Evolutionary conservation across 2,888 invertebrate species (phyloP), one percentile per base, ranked within the genome.

Genomic region (Galerucella pusilla): DNA sequence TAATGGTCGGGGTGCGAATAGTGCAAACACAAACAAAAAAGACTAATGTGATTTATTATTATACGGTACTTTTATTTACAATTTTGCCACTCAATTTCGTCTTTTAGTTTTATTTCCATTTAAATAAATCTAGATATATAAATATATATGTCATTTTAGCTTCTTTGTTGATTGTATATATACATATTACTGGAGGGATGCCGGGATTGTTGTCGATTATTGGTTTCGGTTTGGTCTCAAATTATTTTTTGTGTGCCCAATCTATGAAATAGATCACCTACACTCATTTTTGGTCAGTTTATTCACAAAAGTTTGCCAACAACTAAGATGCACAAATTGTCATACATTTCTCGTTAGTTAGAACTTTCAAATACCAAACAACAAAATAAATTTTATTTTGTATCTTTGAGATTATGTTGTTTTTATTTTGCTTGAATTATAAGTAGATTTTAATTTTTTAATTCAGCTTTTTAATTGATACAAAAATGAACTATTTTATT

Each of bases 11-110:
- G 74, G 70, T 66, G 74, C 66, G 60, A 74, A 28, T 68, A 71
- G 71, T 75, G 71, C 71, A 75, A 75, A 71, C 70, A 75, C 65
- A 70, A 49, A 71, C 54, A 45, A 72, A 72, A 72, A 75, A 75
- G 69, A 75, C 69, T 73, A 46, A 67, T 68, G 68, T 69, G 69
- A 75, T 68, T 74, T 69, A 64, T 70, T 66, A 74, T 74, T 70
- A 74, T 74, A 74, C 63, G 73, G 82, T 84, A 85, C 82, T 82
- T 83, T 85, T 76, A 73, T 75, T 83, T 83, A 81, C 81, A 82
- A 81, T 84, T 72, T 72, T 84, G 83, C 84, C 84, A 84, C 85
- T 83, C 82, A 83, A 83, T 83, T 82, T 83, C 80, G 83, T 83
- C 83, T 83, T 84, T 82, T 80, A 81, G 79, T 81, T 82, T 83